phyloP scores from a whole-genome alignment of 2,113 vertebrate genomes.

The Phasianus colchicus region DNA sequence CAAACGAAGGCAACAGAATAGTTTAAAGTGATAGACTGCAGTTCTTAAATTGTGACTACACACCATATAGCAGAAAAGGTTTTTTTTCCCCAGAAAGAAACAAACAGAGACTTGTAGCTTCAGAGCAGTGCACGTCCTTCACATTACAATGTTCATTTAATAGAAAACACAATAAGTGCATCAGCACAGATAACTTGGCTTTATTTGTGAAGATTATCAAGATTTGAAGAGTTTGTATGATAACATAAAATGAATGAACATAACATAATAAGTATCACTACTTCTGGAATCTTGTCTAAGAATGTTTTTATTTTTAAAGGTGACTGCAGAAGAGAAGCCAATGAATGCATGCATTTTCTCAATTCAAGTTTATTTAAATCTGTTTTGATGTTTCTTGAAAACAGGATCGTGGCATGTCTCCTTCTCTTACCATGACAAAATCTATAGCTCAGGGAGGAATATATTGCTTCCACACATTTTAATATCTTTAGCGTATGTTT shows the following conservation, averaged over 20 bases:
- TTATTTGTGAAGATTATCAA: not conserved
- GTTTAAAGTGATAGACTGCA: not conserved
- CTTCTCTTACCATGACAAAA: not conserved
- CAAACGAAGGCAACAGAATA: not conserved
- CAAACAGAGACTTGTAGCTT: not conserved
- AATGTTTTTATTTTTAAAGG: not conserved
- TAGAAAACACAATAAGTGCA: not conserved
- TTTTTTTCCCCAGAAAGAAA: not conserved
- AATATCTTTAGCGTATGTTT: not conserved
- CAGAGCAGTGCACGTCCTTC: not conserved
- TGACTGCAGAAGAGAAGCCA: not conserved
- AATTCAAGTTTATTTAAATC: not conserved
- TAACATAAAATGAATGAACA: not conserved
- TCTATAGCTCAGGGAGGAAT: not conserved
- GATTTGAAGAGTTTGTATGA: not conserved
- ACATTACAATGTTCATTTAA: not conserved
- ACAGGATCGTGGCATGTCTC: not conserved
- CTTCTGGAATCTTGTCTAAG: not conserved
- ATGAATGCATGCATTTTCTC: fast-evolving
- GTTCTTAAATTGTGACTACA: not conserved
- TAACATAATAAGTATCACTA: not conserved
- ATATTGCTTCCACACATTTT: not conserved
- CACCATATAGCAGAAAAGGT: not conserved
- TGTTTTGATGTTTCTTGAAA: not conserved
- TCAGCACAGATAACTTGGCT: not conserved